Conservation (phyloP, 2,888 invertebrate genomes). For the Lordiphosa andalusiaca region DNA sequence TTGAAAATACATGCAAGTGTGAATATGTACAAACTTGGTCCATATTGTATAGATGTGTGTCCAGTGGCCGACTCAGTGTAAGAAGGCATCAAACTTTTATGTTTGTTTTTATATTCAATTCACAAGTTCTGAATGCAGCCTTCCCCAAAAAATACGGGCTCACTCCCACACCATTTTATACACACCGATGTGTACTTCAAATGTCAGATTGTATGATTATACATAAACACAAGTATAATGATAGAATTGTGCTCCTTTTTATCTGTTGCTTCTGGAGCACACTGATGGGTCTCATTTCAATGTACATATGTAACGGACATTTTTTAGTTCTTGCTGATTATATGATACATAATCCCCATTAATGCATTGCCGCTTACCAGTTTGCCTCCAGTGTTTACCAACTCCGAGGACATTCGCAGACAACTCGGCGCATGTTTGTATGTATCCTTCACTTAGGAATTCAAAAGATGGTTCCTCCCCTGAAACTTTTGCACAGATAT, state of each 20-base stretch:
- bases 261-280: slow-evolving; percentile 47
- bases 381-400: slow-evolving; percentile 45
- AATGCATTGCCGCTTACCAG: slow-evolving; percentile 54
- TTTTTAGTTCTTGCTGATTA: slow-evolving; percentile 54
- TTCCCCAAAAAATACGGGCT: slow-evolving; percentile 25
- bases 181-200: not conserved
- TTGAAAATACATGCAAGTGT: slow-evolving; percentile 2
- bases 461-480: slow-evolving; percentile 21
- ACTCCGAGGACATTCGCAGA: slow-evolving; percentile 38
- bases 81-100: slow-evolving; percentile 69
- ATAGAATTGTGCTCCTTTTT: slow-evolving; percentile 20
- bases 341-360: slow-evolving; percentile 65
- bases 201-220: slow-evolving; percentile 2
- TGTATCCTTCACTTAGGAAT: slow-evolving; percentile 36
- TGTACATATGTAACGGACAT: slow-evolving; percentile 20
- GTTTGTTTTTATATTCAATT: slow-evolving; percentile 76
- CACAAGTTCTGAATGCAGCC: slow-evolving; percentile 45
- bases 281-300: slow-evolving; percentile 27
- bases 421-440: slow-evolving; percentile 43
- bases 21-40: slow-evolving; percentile 23
- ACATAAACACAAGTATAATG: not conserved
- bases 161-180: slow-evolving; percentile 7
- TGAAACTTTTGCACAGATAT: slow-evolving; percentile 25
- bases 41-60: slow-evolving; percentile 12
- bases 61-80: slow-evolving; percentile 10